These are phyloP conservation scores for Helicoverpa armigera DNA, from an alignment of 1,140 invertebrate genomes.

Conservation along the genomic window DNA sequence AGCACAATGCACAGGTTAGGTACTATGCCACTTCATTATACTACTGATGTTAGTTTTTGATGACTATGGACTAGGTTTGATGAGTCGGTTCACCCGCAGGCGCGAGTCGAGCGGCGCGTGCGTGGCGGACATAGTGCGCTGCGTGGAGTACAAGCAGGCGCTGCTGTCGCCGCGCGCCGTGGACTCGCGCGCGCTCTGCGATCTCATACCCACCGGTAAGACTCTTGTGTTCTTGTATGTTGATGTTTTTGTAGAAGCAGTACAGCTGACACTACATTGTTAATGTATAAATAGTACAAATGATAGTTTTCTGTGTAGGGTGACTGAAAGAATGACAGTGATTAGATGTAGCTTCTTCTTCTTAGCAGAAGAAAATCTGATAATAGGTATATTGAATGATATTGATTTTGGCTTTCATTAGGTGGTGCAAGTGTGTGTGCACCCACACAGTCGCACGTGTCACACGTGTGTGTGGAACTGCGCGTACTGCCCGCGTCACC, in stretches of 20 bases:
- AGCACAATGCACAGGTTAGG: slow-evolving; percentile 66
- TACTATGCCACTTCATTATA: neutral
- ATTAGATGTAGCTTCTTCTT: too few relatives aligned
- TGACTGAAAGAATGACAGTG: too few relatives aligned
- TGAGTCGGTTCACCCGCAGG: slow-evolving; percentile 51
- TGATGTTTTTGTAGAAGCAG: neutral
- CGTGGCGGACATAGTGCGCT: slow-evolving; percentile 83
- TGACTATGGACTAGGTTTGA: neutral
- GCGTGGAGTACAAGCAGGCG: slow-evolving; percentile 81
- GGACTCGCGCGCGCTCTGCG: slow-evolving; percentile 76
- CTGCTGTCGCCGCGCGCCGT: slow-evolving; percentile 68
- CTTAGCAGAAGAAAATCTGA: too few relatives aligned
- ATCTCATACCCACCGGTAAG: slow-evolving; percentile 72
- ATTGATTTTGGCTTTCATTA: neutral
- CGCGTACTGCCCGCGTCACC: slow-evolving; percentile 60
- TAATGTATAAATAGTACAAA: too few relatives aligned
- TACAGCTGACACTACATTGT: too few relatives aligned
- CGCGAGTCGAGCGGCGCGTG: slow-evolving; percentile 78
- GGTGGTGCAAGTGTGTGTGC: slow-evolving; percentile 36
- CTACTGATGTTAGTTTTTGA: neutral
- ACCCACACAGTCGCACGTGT: slow-evolving; percentile 73
- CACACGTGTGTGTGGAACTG: slow-evolving; percentile 78
- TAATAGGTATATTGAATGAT: too few relatives aligned
- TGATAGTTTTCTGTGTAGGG: too few relatives aligned
- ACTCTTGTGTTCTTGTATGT: too few relatives aligned